Evolutionary conservation across 2,797 vertebrate genomes (phyloP), one percentile per base, ranked within the genome.

Genomic region (Falco concolor): DNA sequence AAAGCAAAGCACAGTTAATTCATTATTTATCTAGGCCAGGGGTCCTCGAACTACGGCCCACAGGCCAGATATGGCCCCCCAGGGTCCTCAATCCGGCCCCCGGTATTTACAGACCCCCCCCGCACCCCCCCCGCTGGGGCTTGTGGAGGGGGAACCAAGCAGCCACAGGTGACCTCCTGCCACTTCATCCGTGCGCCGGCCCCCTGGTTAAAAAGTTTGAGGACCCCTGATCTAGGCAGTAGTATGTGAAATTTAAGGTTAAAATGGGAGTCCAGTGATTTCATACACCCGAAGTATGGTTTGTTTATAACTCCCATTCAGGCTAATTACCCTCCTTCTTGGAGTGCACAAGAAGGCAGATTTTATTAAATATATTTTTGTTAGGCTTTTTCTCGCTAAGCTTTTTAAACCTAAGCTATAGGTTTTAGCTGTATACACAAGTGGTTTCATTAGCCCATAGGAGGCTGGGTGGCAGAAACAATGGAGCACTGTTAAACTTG

Each of bases 231-330:
- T 47, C 34, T 61, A 27, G 72, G 44, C 38, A 28, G 16, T 24
- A 25, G 7, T 20, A 5, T 18, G 22, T 45, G 34, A 57, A 28
- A 47, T 52, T 42, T 19, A 38, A 28, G 20, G 17, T 47, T 70
- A 42, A 67, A 81, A 28, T 17, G 38, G 38, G 22, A 60, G 10
- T 44, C 23, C 12, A 32, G 1, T 59, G 60, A 24, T 57, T 32
- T 53, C 34, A 13, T 10, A 32, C 50, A 59, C 40, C 32, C 12
- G 0, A 42, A 28, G 7, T 5, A 6, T 6, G 9, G 32, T 27
- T 1, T 6, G 13, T 45, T 13, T 34, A 0, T 45, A 42, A 63
- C 38, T 67, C 30, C 30, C 0, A 0, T 40, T 54, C 38, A 18
- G 36, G 32, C 9, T 12, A 18, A 40, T 68, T 45, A 11, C 34